A percentile compares a stretch with the other conserved stretches of the same genome.
Evolutionary conservation across 2,797 vertebrate species (phyloP).

Genomic region (Phyllotis vaccarum): DNA sequence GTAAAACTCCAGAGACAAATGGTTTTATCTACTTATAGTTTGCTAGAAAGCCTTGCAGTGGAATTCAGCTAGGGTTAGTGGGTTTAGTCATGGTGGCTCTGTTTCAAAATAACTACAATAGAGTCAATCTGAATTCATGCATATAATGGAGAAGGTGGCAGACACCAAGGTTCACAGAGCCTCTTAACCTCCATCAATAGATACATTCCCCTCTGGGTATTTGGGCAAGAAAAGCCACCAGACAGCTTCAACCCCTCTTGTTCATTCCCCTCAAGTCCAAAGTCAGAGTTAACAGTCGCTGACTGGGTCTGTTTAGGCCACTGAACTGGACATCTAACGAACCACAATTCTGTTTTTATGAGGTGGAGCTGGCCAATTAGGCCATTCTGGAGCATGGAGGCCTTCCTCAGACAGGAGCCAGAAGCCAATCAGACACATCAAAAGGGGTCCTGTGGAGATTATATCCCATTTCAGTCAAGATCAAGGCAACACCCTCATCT

Average conservation of each 20-base stretch:
- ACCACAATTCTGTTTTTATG: neutral
- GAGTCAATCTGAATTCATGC: neutral
- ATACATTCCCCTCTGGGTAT: neutral
- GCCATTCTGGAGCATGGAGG: neutral
- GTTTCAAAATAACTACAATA: neutral
- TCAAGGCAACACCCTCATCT: neutral
- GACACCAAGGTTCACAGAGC: too few species aligned
- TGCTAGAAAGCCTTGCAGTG: neutral
- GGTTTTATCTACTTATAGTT: neutral
- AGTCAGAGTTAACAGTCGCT: neutral
- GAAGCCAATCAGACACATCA: neutral
- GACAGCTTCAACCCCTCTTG: too few species aligned
- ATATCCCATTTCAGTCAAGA: neutral
- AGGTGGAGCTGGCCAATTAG: neutral
- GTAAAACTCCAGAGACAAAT: neutral
- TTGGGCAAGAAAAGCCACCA: neutral
- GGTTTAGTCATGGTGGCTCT: neutral
- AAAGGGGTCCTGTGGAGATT: neutral
- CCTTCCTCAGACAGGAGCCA: neutral
- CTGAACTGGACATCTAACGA: neutral
- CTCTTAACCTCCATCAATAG: neutral
- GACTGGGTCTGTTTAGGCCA: neutral
- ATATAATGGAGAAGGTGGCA: neutral
- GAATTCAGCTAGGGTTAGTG: neutral
- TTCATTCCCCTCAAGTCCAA: neutral